Evolutionary conservation across 2,113 vertebrate genomes (phyloP).

Genomic region (Neodontobutis hainanensis): DNA sequence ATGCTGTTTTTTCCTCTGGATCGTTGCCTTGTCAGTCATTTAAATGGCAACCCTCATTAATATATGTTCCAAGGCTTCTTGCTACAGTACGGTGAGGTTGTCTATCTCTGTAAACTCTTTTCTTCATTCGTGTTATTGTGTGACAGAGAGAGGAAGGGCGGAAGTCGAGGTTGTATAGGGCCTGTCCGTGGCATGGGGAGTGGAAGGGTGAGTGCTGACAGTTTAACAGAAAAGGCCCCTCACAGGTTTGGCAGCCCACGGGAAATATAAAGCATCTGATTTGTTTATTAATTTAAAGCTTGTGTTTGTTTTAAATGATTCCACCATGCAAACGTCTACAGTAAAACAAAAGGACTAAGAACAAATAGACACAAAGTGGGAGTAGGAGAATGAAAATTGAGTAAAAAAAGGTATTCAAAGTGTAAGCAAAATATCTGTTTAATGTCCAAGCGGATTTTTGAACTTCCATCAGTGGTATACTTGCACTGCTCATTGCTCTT

Average conservation of each 20-base stretch:
- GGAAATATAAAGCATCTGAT: constrained; percentile 60
- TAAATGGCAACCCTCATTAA: neutral
- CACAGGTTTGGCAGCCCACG: constrained; percentile 58
- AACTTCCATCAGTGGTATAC: no score
- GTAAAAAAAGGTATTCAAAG: neutral
- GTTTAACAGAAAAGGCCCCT: constrained; percentile 66
- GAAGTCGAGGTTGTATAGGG: constrained; percentile 32
- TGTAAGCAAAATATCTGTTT: neutral
- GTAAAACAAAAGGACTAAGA: constrained; percentile 12
- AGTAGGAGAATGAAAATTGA: neutral
- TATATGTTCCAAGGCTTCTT: neutral
- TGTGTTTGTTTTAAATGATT: constrained; percentile 53
- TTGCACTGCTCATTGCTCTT: neutral
- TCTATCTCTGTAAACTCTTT: constrained; percentile 31
- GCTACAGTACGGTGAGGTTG: constrained; percentile 2
- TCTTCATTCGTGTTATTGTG: constrained; percentile 7
- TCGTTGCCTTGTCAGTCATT: constrained; percentile 1
- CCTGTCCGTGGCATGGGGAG: constrained; percentile 30
- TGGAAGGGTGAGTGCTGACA: constrained; percentile 62
- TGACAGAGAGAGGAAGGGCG: constrained; percentile 13
- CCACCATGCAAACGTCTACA: constrained; percentile 22
- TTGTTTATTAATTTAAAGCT: constrained; percentile 63
- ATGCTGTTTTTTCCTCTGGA: constrained; percentile 25
- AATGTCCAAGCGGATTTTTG: neutral
- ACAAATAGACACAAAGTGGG: constrained; percentile 9